Evolutionary conservation across 1,140 invertebrate species (phyloP).

Genomic region (Colletes latitarsis): DNA sequence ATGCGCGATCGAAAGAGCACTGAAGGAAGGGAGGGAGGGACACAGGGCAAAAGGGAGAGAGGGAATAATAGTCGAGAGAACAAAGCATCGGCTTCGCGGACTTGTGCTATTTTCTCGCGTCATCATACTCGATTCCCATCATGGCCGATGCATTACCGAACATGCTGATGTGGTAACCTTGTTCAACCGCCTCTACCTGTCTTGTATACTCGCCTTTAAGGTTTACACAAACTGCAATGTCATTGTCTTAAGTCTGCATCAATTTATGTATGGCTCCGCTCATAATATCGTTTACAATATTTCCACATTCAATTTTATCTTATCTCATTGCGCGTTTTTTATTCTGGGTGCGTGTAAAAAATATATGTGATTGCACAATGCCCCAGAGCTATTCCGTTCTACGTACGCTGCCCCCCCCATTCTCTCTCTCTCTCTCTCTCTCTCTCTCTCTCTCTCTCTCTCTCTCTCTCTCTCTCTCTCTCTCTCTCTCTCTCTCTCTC

Average conservation of each 20-base stretch:
- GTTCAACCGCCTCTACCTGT: constrained; percentile 1
- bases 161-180: constrained; percentile 47
- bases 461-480: too few species aligned
- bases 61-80: constrained; percentile 48
- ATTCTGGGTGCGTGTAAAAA: neutral
- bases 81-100: constrained; percentile 35
- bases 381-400: constrained; percentile 29
- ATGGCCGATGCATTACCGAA: constrained; percentile 64
- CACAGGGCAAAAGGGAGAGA: constrained; percentile 47
- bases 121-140: constrained; percentile 56
- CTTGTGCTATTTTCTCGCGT: constrained; percentile 50
- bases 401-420: constrained; percentile 37
- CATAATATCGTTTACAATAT: neutral
- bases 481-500: too few species aligned
- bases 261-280: neutral
- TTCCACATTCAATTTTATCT: neutral
- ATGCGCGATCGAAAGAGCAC: constrained; percentile 50
- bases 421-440: too few species aligned
- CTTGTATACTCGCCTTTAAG: neutral
- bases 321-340: neutral
- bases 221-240: neutral
- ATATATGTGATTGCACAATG: constrained; percentile 33
- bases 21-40: constrained; percentile 51
- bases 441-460: too few species aligned
- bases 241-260: neutral